phyloP scores from a whole-genome alignment of 2,797 vertebrate genomes.

The Enteromius anoplus region DNA sequence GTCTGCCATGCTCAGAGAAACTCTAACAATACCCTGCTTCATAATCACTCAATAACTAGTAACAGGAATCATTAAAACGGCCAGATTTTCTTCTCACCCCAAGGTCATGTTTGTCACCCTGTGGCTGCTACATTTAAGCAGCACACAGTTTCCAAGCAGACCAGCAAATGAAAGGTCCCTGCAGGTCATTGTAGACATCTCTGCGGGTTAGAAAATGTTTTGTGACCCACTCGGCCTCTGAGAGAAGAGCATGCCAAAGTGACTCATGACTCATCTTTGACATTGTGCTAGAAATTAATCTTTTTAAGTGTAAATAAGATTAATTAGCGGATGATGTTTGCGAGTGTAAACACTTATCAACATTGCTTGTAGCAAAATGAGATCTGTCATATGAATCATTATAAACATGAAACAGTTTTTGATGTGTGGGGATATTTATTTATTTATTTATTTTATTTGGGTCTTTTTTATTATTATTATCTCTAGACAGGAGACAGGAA shows the following conservation, averaged over 20 bases:
- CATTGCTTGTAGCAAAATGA: slow-evolving; percentile 4
- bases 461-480: neutral
- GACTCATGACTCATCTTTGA: slow-evolving; percentile 36
- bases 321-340: slow-evolving; percentile 10
- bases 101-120: slow-evolving; percentile 14
- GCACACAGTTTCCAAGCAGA: slow-evolving; percentile 6
- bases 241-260: slow-evolving; percentile 2
- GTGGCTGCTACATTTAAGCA: neutral
- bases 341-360: slow-evolving; percentile 25
- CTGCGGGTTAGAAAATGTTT: neutral
- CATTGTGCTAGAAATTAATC: slow-evolving; percentile 11
- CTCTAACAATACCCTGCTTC: neutral
- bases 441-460: neutral
- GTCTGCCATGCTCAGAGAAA: slow-evolving; percentile 6
- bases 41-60: neutral
- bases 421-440: neutral
- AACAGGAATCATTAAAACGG: neutral
- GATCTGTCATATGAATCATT: slow-evolving; percentile 7
- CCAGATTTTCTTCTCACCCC: slow-evolving; percentile 21
- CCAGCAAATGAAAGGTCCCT: slow-evolving; percentile 23
- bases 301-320: slow-evolving; percentile 29
- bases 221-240: neutral
- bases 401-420: neutral
- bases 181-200: slow-evolving; percentile 2
- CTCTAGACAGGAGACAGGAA: neutral